Evolutionary conservation across 37 sponge, comb jelly and placozoan genomes (phyloP).

Genomic region (Oscarella lobularis): DNA sequence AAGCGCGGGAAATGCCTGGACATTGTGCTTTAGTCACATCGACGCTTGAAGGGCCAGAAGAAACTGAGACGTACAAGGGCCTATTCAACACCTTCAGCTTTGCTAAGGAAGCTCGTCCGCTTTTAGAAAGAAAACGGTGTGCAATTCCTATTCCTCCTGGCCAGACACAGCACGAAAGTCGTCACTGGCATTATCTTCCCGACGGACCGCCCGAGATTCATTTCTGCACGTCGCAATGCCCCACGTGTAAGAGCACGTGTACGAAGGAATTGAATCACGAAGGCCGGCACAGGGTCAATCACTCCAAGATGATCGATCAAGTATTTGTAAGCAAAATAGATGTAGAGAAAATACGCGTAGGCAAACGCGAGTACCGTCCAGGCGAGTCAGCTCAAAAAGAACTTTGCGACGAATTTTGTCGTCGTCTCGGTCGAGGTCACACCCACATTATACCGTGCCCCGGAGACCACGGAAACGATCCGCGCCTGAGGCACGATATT

Average conservation of each 20-base stretch:
- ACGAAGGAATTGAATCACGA: not conserved
- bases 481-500: too few relatives aligned
- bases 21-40: too few relatives aligned
- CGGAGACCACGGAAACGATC: too few relatives aligned
- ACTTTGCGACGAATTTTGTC: not conserved
- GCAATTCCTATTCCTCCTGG: not conserved
- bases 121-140: not conserved
- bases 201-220: not conserved
- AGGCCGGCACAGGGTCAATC: not conserved
- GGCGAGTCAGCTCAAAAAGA: constrained; percentile 7
- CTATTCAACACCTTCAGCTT: not conserved
- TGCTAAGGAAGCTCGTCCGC: not conserved
- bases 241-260: not conserved
- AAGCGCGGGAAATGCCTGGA: not conserved
- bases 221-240: not conserved
- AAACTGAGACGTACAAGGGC: not conserved
- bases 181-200: not conserved
- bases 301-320: not conserved
- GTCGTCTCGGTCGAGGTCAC: constrained; percentile 7
- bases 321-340: not conserved
- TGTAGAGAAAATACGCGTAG: constrained; percentile 3
- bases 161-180: not conserved
- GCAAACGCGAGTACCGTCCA: constrained; percentile 1
- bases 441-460: not conserved
- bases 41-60: not conserved